Evolutionary conservation across 2,888 invertebrate species (phyloP).

Genomic region (Proisotoma minuta): DNA sequence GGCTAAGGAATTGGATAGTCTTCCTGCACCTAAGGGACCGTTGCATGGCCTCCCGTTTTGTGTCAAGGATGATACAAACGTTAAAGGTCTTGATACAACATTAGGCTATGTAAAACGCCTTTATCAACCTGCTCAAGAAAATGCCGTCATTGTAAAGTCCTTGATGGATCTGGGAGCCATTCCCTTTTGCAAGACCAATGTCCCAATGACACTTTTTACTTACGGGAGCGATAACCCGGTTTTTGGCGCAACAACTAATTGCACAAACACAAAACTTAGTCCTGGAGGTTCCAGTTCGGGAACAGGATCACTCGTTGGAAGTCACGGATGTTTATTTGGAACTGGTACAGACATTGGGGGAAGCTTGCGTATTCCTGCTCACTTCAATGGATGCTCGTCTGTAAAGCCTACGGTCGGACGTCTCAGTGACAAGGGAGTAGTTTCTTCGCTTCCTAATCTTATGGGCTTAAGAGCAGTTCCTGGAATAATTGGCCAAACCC

Average conservation of each 20-base stretch:
- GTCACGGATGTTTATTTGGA: conserved; percentile 23
- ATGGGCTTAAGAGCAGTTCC: conserved; percentile 37
- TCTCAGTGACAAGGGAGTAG: conserved; percentile 36
- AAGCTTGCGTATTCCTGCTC: conserved; percentile 38
- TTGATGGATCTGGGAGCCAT: conserved; percentile 42
- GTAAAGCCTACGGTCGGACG: conserved; percentile 41
- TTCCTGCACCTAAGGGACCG: conserved; percentile 27
- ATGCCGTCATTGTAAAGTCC: conserved; percentile 38
- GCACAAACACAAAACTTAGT: conserved; percentile 36
- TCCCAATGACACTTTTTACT: conserved; percentile 50
- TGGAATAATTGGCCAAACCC: conserved; percentile 39
- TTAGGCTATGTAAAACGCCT: conserved; percentile 47
- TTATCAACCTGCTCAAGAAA: conserved; percentile 47
- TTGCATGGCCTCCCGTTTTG: conserved; percentile 49
- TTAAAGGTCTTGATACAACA: conserved; percentile 51
- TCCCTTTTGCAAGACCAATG: conserved; percentile 50
- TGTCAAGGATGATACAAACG: conserved; percentile 49
- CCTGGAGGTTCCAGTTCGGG: conserved; percentile 40
- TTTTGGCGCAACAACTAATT: conserved; percentile 42
- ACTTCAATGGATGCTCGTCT: conserved; percentile 41
- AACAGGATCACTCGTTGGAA: conserved; percentile 32
- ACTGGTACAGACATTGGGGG: conserved; percentile 40
- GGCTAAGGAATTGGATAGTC: conserved; percentile 38
- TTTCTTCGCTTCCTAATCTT: conserved; percentile 40
- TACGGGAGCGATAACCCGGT: conserved; percentile 46